Evolutionary conservation across 2,888 invertebrate species (phyloP).

Genomic region (Charanyca ferruginea): DNA sequence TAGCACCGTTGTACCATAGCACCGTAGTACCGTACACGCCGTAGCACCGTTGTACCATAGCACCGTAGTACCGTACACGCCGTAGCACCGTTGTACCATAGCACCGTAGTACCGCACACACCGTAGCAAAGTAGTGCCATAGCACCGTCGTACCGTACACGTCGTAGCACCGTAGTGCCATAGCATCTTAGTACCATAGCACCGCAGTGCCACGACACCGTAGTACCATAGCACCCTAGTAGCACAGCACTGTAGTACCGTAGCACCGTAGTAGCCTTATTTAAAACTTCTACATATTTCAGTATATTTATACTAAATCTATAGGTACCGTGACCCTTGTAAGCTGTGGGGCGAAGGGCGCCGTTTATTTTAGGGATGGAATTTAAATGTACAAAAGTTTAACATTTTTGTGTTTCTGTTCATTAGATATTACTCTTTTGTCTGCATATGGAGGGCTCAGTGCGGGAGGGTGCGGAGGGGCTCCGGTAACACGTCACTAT

Average conservation of each 20-base stretch:
- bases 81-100: too few relatives aligned
- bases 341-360: not conserved
- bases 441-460: too few relatives aligned
- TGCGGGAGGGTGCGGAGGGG: too few relatives aligned
- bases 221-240: too few relatives aligned
- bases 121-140: constrained; percentile 1
- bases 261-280: not conserved
- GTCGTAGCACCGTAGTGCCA: not conserved
- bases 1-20: too few relatives aligned
- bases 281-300: too few relatives aligned
- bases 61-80: too few relatives aligned
- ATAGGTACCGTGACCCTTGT: not conserved
- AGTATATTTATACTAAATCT: too few relatives aligned
- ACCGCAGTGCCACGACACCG: too few relatives aligned
- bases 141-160: not conserved
- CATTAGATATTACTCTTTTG: constrained; percentile 10
- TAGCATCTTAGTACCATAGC: constrained; percentile 5
- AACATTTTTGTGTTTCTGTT: constrained; percentile 15
- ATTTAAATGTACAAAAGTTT: constrained; percentile 37
- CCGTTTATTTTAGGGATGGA: constrained; percentile 21
- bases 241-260: not conserved
- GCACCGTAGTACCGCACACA: not conserved
- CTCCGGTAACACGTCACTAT: too few relatives aligned
- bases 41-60: too few relatives aligned
- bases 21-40: too few relatives aligned